Conservation (phyloP, 2,113 vertebrate genomes). For the Apodemus sylvaticus region DNA sequence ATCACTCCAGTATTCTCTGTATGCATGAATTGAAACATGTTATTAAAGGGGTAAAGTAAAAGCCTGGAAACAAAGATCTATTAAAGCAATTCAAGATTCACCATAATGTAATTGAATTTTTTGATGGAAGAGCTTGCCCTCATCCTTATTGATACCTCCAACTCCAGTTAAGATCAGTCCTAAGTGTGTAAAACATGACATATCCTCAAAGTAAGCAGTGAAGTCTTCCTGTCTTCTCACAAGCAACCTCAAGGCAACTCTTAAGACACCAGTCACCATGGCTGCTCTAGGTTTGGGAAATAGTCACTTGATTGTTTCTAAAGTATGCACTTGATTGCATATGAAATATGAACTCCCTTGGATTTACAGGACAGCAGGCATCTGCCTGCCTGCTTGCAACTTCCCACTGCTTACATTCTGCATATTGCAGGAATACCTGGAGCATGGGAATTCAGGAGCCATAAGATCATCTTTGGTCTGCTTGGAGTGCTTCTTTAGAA, state of each 20-base stretch:
- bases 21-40: background rate
- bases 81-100: background rate
- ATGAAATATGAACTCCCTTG: background rate
- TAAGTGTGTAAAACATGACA: background rate
- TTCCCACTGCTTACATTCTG: background rate
- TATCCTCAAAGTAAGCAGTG: background rate
- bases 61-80: background rate
- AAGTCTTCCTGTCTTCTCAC: background rate
- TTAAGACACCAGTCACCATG: background rate
- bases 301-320: background rate
- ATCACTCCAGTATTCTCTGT: background rate
- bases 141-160: background rate
- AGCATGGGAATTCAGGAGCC: background rate
- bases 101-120: background rate
- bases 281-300: background rate
- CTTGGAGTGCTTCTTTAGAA: background rate
- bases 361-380: background rate
- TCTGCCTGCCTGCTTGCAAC: background rate
- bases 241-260: background rate
- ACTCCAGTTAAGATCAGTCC: background rate
- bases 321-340: background rate
- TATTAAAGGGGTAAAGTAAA: background rate
- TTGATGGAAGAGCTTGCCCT: background rate
- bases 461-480: background rate
- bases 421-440: background rate